Conservation (phyloP, 2,797 vertebrate genomes). For the Tenualosa ilisha region DNA sequence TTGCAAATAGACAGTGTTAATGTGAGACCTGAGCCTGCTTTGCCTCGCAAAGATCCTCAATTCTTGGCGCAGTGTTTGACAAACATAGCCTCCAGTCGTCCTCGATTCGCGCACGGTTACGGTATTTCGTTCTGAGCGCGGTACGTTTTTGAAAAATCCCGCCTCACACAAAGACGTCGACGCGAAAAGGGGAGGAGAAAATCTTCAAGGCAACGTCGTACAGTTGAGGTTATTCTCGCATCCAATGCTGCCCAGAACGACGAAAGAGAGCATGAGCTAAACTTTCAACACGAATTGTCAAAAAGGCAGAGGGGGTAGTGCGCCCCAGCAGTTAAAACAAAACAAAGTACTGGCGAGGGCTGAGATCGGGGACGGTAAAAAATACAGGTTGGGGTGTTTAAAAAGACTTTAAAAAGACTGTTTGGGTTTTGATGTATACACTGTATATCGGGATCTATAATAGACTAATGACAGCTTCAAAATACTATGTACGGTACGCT, state of each 20-base stretch:
- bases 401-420: too few species aligned
- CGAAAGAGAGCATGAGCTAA: slow-evolving; percentile 23
- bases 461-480: too few species aligned
- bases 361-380: too few species aligned
- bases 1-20: too few species aligned
- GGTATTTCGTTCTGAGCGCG: slow-evolving; percentile 27
- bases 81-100: slow-evolving; percentile 25
- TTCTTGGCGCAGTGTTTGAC: slow-evolving; percentile 30
- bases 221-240: slow-evolving; percentile 31
- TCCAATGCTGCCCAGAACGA: slow-evolving; percentile 31
- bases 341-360: too few species aligned
- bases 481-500: too few species aligned
- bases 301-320: too few species aligned
- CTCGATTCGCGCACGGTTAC: slow-evolving; percentile 6
- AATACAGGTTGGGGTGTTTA: too few species aligned
- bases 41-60: slow-evolving; percentile 28
- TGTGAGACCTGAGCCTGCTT: slow-evolving; percentile 31
- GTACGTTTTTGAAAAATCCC: slow-evolving; percentile 31
- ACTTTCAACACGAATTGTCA: not conserved
- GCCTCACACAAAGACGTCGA: slow-evolving; percentile 30
- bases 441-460: too few species aligned
- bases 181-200: slow-evolving; percentile 21
- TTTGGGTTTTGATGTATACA: too few species aligned
- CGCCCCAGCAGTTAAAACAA: too few species aligned
- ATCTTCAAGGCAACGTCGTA: slow-evolving; percentile 31